Conservation (phyloP, 2,888 invertebrate species). For the Drosophila pseudotalamancana region DNA sequence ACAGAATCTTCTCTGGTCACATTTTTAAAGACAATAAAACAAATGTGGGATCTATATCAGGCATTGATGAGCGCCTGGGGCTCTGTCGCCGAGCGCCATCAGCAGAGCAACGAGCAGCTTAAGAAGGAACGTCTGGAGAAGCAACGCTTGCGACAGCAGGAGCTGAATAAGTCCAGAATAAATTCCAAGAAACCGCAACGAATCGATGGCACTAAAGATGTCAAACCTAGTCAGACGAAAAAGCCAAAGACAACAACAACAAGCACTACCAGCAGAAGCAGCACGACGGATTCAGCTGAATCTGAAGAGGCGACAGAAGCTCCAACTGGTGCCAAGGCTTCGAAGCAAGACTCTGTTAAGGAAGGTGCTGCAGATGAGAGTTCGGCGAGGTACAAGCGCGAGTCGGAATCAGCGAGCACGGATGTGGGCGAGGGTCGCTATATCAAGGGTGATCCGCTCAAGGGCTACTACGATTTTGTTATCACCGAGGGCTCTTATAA, state of each 20-base stretch:
- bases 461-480: constrained; percentile 93
- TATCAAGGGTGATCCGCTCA: constrained; percentile 88
- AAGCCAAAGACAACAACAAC: constrained; percentile 43
- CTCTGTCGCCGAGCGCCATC: constrained; percentile 67
- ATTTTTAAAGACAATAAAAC: constrained; percentile 73
- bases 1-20: constrained; percentile 64
- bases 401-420: constrained; percentile 21
- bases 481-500: constrained; percentile 95
- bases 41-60: constrained; percentile 81
- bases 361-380: constrained; percentile 19
- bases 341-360: constrained; percentile 34
- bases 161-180: constrained; percentile 61
- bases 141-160: constrained; percentile 60
- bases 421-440: constrained; percentile 83
- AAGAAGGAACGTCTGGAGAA: constrained; percentile 62
- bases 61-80: constrained; percentile 80
- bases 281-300: background rate
- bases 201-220: constrained; percentile 51
- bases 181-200: constrained; percentile 77
- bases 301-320: constrained; percentile 25
- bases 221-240: constrained; percentile 38
- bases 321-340: constrained; percentile 20
- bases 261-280: constrained; percentile 30
- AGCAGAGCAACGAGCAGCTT: constrained; percentile 50
- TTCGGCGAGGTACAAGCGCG: constrained; percentile 54